phyloP scores from a whole-genome alignment of 2,113 vertebrate genomes.

The Gobius niger region DNA sequence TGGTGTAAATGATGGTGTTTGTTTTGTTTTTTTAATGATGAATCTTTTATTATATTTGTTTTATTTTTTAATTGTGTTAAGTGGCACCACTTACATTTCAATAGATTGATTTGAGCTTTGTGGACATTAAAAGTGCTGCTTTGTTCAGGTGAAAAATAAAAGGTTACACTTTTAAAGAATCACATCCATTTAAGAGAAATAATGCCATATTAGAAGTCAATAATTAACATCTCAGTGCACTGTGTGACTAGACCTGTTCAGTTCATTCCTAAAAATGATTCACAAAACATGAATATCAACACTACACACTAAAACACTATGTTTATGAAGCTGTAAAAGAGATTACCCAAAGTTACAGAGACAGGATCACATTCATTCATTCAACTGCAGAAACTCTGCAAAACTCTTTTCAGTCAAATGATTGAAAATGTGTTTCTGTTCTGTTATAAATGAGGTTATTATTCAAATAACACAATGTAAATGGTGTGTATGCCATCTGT shows the following conservation, averaged over 20 bases:
- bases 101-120: neutral
- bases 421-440: neutral
- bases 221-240: slow-evolving; percentile 21
- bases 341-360: slow-evolving; percentile 35
- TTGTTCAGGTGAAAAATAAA: slow-evolving; percentile 42
- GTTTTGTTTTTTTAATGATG: neutral
- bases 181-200: slow-evolving; percentile 13
- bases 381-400: neutral
- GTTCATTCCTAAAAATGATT: neutral
- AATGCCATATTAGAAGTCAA: slow-evolving; percentile 29
- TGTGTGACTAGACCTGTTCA: slow-evolving; percentile 4
- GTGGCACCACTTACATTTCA: neutral
- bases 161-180: slow-evolving; percentile 9
- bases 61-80: neutral
- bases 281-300: neutral
- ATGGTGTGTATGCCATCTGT: slow-evolving; percentile 61
- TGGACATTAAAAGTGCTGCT: slow-evolving; percentile 36
- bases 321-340: slow-evolving; percentile 14
- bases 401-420: neutral
- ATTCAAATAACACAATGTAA: slow-evolving; percentile 46
- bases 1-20: no score
- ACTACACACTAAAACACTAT: neutral
- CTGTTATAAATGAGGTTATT: neutral
- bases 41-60: neutral
- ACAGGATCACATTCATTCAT: neutral